Evolutionary conservation across 2,113 vertebrate genomes (phyloP).

Genomic region (Galemys pyrenaicus): DNA sequence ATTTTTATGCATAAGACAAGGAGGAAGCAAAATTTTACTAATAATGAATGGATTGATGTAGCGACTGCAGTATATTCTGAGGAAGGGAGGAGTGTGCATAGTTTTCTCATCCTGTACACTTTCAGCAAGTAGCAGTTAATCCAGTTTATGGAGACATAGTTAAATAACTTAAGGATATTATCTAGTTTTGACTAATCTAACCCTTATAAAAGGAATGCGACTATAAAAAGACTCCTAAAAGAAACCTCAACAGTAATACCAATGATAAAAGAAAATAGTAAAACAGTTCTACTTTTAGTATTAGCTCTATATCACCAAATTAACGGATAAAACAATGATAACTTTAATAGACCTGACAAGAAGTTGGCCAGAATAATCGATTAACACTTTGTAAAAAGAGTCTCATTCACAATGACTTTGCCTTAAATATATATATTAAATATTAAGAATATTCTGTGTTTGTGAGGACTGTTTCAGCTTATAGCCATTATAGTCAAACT

Average conservation of each 20-base stretch:
- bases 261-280: neutral
- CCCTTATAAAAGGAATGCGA: neutral
- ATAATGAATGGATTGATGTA: neutral
- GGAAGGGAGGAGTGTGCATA: neutral
- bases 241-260: neutral
- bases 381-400: neutral
- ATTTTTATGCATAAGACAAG: conserved; percentile 50
- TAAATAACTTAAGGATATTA: conserved; percentile 29
- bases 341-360: neutral
- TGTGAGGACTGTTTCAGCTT: conserved; percentile 3
- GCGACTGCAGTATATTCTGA: neutral
- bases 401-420: conserved; percentile 13
- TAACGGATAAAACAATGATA: neutral
- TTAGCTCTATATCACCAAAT: conserved; percentile 39
- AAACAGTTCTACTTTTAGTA: neutral
- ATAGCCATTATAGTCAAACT: conserved; percentile 28
- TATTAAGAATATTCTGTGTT: neutral
- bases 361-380: conserved; percentile 13
- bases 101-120: neutral
- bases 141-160: neutral
- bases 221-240: neutral
- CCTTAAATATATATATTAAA: neutral
- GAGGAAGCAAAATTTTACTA: conserved; percentile 42
- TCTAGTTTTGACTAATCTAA: neutral
- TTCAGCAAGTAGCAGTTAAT: neutral